Conservation (phyloP, 2,797 vertebrate genomes). For the Nasua narica region DNA sequence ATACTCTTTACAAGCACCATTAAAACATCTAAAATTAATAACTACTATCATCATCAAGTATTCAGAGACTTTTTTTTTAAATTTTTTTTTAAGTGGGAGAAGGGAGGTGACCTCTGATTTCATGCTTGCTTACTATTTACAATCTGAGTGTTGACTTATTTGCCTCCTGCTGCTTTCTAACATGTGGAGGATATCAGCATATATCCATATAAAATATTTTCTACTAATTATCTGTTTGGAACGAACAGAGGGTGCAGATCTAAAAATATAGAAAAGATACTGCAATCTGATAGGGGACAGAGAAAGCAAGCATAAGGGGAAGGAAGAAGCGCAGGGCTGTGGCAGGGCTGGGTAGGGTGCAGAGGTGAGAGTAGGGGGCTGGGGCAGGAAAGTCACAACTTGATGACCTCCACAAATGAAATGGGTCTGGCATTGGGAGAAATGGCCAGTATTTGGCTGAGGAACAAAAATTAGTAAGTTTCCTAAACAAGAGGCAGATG, state of each 20-base stretch:
- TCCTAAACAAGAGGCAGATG: not conserved
- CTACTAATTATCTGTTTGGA: not conserved
- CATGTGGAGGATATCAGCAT: not conserved
- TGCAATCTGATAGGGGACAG: too few relatives aligned
- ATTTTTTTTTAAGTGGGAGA: not conserved
- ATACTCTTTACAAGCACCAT: not conserved
- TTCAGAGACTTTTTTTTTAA: not conserved
- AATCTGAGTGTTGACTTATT: not conserved
- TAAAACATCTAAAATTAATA: not conserved
- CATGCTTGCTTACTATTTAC: not conserved
- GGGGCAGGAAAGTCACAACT: accelerated
- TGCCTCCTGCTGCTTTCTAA: not conserved
- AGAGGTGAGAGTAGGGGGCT: accelerated
- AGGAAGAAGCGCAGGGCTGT: accelerated
- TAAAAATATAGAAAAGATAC: not conserved
- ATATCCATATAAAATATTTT: not conserved
- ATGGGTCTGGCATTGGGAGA: not conserved
- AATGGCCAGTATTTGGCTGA: accelerated
- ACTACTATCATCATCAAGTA: not conserved
- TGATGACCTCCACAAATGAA: too few relatives aligned
- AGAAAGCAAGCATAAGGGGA: not conserved
- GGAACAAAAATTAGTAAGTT: not conserved
- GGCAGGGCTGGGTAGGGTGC: accelerated
- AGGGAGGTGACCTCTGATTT: not conserved
- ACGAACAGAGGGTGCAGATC: not conserved